phyloP scores from a whole-genome alignment of 2,113 vertebrate genomes.

The Dendropsophus ebraccatus region DNA sequence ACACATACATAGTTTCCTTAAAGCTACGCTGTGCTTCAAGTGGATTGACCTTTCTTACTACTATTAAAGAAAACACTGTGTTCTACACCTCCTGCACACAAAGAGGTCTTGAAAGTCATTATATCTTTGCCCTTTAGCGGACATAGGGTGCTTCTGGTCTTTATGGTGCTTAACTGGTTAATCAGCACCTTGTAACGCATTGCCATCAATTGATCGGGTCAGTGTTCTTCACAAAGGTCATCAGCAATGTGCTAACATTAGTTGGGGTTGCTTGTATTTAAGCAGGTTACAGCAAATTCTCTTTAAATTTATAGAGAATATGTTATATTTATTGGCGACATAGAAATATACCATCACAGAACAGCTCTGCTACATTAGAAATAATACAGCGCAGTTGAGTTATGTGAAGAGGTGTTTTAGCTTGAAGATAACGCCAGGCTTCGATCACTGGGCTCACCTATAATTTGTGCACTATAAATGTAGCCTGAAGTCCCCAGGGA shows the following conservation, averaged over 20 bases:
- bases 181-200: conserved; percentile 10
- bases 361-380: neutral
- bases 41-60: neutral
- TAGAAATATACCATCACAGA: neutral
- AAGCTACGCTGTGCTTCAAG: neutral
- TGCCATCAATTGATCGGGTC: conserved; percentile 44
- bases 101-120: neutral
- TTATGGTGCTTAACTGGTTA: conserved; percentile 37
- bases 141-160: conserved; percentile 23
- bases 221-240: conserved; percentile 54
- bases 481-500: conserved; percentile 78
- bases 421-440: conserved; percentile 78
- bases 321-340: neutral
- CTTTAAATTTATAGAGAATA: neutral
- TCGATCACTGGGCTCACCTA: conserved; percentile 85
- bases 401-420: conserved; percentile 71
- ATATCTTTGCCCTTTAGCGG: conserved; percentile 17
- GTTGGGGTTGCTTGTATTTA: neutral
- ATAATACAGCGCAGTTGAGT: conserved; percentile 51
- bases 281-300: neutral
- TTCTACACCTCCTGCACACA: neutral
- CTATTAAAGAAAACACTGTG: neutral
- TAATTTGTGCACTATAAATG: conserved; percentile 90
- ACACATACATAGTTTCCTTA: neutral
- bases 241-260: neutral